phyloP scores from a whole-genome alignment of 1,140 invertebrate genomes.

The Wiebesia pumilae region DNA sequence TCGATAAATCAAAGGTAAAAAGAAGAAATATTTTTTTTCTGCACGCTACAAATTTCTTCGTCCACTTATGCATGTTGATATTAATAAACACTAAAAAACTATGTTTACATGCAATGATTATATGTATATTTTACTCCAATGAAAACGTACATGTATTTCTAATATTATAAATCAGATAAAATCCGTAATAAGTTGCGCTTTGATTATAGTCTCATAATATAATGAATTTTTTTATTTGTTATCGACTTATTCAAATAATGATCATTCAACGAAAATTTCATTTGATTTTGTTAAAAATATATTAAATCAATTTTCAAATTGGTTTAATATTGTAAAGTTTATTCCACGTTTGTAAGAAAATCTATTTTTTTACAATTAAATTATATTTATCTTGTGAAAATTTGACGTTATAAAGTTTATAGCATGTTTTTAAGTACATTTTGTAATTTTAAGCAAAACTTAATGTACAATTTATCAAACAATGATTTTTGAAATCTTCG shows the following conservation, averaged over 20 bases:
- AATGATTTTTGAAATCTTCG: constrained; percentile 17
- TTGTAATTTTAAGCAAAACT: background rate
- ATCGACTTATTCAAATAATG: background rate
- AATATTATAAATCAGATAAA: constrained; percentile 12
- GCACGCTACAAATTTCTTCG: background rate
- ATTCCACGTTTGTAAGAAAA: background rate
- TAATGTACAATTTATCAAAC: background rate
- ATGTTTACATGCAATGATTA: background rate
- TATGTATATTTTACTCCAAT: background rate
- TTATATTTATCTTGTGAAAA: background rate
- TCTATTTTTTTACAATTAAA: background rate
- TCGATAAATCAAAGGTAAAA: background rate
- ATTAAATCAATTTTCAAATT: constrained; percentile 6
- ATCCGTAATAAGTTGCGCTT: constrained; percentile 33
- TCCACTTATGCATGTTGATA: background rate
- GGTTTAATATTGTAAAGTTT: constrained; percentile 35
- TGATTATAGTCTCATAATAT: constrained; percentile 23
- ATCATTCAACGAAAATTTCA: constrained; percentile 42
- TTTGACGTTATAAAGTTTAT: background rate
- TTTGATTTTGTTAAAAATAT: background rate
- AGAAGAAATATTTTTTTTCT: background rate
- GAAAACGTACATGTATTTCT: background rate
- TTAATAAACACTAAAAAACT: background rate
- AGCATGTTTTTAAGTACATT: background rate
- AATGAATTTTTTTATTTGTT: constrained; percentile 39